Conservation (phyloP, 30 jellyfish, hydroid and myxozoan species). For the Sanderia malayensis region DNA sequence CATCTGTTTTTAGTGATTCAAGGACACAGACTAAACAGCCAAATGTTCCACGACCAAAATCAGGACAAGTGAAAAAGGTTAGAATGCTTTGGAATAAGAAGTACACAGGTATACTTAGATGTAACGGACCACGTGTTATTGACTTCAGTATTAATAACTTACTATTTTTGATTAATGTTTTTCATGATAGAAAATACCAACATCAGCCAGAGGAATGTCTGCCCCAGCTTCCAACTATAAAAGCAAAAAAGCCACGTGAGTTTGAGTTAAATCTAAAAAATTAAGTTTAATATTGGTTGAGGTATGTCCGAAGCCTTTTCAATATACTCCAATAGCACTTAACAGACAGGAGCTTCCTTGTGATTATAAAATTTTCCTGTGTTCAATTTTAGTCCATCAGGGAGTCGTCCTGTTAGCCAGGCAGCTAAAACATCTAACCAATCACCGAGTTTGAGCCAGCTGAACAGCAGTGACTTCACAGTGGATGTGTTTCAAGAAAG, state of each 20-base stretch:
- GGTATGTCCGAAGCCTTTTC: neutral
- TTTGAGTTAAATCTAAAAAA: no score
- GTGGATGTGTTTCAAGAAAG: conserved; percentile 60
- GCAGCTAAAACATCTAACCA: conserved; percentile 24
- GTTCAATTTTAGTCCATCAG: neutral
- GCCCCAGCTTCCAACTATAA: neutral
- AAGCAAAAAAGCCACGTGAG: neutral
- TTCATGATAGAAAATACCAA: no score
- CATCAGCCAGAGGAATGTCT: no score
- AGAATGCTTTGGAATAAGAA: neutral
- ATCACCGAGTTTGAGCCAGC: conserved; percentile 25
- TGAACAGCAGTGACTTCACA: conserved; percentile 18
- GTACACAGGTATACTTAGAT: no score
- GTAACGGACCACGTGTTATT: no score
- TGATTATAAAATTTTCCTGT: neutral
- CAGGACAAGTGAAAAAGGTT: neutral
- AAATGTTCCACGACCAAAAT: neutral
- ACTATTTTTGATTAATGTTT: no score
- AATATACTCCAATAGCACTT: neutral
- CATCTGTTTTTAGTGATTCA: neutral
- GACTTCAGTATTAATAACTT: no score
- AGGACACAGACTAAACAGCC: neutral
- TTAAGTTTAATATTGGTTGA: no score
- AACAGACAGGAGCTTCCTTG: no score
- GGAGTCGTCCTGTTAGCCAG: conserved; percentile 51